Evolutionary conservation across 2,113 vertebrate genomes (phyloP).

Genomic region (Xiphophorus couchianus): DNA sequence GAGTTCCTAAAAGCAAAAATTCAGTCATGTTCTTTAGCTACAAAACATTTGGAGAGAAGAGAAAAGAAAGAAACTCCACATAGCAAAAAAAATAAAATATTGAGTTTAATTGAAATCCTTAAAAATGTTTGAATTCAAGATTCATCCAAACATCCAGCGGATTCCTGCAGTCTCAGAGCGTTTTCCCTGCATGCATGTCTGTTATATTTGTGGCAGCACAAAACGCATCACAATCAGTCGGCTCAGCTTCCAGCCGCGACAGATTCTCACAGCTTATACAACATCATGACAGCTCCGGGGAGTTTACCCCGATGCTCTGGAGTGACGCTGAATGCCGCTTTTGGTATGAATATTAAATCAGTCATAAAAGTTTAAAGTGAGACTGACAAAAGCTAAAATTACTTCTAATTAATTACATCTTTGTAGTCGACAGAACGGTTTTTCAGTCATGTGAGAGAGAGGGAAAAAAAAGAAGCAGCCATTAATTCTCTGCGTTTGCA

Average conservation of each 20-base stretch:
- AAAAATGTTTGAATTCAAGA: too few relatives aligned
- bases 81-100: background rate
- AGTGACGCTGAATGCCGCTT: background rate
- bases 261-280: slow-evolving; percentile 45
- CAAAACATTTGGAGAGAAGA: background rate
- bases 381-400: background rate
- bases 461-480: background rate
- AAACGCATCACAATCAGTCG: slow-evolving; percentile 43
- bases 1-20: background rate
- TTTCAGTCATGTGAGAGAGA: background rate
- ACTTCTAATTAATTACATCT: slow-evolving; percentile 27
- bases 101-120: too few relatives aligned
- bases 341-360: slow-evolving; percentile 29
- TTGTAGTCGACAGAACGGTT: slow-evolving; percentile 3
- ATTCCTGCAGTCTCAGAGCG: slow-evolving; percentile 4
- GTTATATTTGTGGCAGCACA: background rate
- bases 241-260: slow-evolving; percentile 20
- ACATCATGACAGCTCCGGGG: slow-evolving; percentile 36
- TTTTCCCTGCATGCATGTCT: too few relatives aligned
- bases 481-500: slow-evolving; percentile 8
- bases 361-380: slow-evolving; percentile 2
- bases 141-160: slow-evolving; percentile 31
- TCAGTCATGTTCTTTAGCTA: background rate
- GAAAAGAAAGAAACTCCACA: background rate
- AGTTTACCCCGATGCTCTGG: slow-evolving; percentile 9